Evolutionary conservation across 2,888 invertebrate species (phyloP), one percentile per base, ranked within the genome.

Genomic region (Euplagia quadripunctaria): DNA sequence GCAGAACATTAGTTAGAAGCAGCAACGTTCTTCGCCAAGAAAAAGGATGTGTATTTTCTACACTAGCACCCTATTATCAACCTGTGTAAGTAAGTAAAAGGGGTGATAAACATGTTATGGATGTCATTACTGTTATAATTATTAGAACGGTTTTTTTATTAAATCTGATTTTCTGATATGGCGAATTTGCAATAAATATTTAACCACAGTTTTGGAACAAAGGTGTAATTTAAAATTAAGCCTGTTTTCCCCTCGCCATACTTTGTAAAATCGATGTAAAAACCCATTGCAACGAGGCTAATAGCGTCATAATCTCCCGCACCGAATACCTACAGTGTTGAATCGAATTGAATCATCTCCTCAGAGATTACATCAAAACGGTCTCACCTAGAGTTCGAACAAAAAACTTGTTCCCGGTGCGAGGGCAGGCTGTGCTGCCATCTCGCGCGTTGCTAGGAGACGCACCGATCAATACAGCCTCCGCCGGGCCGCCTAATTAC

Each of bases 401-500:
- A 94, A 95, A 95, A 94, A 94, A 90, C 91, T 88, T 87, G 87
- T 84, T 87, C 88, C 88, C 90, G 87, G 91, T 88, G 90, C 89
- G 91, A 90, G 92, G 89, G 91, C 88, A 87, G 91, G 91, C 90
- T 88, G 91, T 91, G 92, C 92, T 92, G 94, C 94, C 94, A 94
- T 95, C 95, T 94, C 94, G 86, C 91, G 90, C 93, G 95, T 95
- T 95, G 95, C 95, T 94, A 94, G 94, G 96, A 92, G 89, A 96
- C 95, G 92, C 89, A 78, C 87, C 91, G 95, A 95, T 95, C 95
- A 93, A 95, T 95, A 94, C 95, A 95, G 95, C 95, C 95, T 95
- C 95, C 95, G 94, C 94, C 95, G 93, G 95, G 94, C 93, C 93
- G 93, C 95, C 94, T 95, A 95, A 96, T 96, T 96, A 94, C 94